A percentile compares a stretch with the other conserved stretches of the same genome.
phyloP scores from a whole-genome alignment of 2,888 invertebrate genomes.

The Drosophila differens region DNA sequence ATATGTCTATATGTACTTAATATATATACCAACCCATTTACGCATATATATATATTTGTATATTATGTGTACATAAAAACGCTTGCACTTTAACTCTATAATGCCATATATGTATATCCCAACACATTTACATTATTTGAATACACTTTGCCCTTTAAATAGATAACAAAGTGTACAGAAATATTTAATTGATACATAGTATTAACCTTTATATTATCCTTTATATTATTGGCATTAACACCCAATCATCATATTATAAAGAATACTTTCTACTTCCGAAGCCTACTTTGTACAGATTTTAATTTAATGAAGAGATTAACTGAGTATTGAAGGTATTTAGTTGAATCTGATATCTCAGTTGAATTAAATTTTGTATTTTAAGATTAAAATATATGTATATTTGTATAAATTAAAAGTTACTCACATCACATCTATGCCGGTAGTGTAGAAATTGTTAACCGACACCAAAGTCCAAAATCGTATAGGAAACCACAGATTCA shows the following conservation, averaged over 20 bases:
- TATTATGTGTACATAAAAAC: constrained; percentile 2
- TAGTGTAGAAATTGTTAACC: constrained; percentile 6
- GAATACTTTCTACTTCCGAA: background rate
- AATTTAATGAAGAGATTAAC: background rate
- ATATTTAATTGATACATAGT: background rate
- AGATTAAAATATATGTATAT: background rate
- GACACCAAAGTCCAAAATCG: constrained; percentile 1
- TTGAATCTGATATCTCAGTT: too few species aligned
- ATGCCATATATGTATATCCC: constrained; percentile 14
- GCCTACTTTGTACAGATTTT: background rate
- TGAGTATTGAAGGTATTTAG: background rate
- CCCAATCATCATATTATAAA: too few species aligned
- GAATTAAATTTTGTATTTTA: background rate
- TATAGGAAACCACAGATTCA: constrained; percentile 8
- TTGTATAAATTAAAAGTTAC: constrained; percentile 6
- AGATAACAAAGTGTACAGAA: background rate
- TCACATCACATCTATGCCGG: constrained; percentile 13
- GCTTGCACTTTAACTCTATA: constrained; percentile 13
- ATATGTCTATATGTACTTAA: constrained; percentile 26
- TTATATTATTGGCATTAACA: too few species aligned
- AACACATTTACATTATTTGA: constrained; percentile 50
- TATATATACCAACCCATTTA: constrained; percentile 14
- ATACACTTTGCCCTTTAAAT: background rate
- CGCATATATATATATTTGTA: constrained; percentile 9
- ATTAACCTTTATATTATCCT: background rate